A percentile compares a stretch with the other conserved stretches of the same genome.
phyloP scores from a whole-genome alignment of 2,888 invertebrate genomes.

The Sipha maydis region DNA sequence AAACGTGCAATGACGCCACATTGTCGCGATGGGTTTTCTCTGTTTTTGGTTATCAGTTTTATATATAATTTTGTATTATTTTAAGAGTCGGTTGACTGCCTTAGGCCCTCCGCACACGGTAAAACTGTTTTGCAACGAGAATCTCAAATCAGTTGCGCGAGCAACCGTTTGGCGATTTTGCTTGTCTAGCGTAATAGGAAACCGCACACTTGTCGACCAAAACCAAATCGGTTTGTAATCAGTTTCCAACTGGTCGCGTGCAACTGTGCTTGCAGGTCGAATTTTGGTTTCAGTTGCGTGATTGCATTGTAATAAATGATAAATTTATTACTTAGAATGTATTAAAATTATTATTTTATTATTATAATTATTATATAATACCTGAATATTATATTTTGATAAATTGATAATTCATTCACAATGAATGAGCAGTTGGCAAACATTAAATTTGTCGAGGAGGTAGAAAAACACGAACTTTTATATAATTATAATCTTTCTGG shows the following conservation, averaged over 20 bases:
- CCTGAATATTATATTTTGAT: too few species aligned
- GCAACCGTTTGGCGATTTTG: background rate
- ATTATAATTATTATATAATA: background rate
- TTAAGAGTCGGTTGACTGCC: too few species aligned
- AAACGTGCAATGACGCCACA: too few species aligned
- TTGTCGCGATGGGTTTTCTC: too few species aligned
- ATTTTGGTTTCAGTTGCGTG: background rate
- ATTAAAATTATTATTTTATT: background rate
- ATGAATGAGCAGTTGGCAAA: too few species aligned
- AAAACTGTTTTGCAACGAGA: slow-evolving; percentile 24
- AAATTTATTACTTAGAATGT: background rate
- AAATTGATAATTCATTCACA: too few species aligned
- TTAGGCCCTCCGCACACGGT: slow-evolving; percentile 21
- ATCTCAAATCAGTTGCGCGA: slow-evolving; percentile 7
- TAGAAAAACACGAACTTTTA: too few species aligned
- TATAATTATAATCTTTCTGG: too few species aligned
- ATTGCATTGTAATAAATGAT: background rate
- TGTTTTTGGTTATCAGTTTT: too few species aligned
- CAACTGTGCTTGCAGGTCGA: background rate
- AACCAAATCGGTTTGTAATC: background rate
- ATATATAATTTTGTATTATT: too few species aligned
- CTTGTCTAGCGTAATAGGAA: background rate
- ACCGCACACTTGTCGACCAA: background rate
- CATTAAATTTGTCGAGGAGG: too few species aligned
- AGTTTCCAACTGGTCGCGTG: background rate